Percentiles rank a stretch among this genome's conserved stretches.
phyloP scores from a whole-genome alignment of 2,888 invertebrate genomes.

The Oegoconia quadripuncta region DNA sequence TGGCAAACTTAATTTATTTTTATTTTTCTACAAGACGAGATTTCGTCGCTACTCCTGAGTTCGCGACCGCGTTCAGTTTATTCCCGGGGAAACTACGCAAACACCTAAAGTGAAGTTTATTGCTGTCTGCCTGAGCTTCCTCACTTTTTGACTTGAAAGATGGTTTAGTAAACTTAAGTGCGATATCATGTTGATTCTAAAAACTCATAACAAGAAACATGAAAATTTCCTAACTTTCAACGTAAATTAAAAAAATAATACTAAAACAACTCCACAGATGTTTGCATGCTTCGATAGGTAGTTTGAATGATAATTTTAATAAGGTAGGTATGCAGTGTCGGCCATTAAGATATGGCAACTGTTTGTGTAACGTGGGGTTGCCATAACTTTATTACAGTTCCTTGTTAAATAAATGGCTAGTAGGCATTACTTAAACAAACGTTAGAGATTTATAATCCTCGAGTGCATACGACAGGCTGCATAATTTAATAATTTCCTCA shows the following conservation, averaged over 20 bases:
- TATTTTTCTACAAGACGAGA: conserved; percentile 30
- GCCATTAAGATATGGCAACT: conserved; percentile 28
- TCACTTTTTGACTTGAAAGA: conserved; percentile 46
- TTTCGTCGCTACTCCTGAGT: conserved; percentile 31
- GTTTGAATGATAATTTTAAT: conserved; percentile 19
- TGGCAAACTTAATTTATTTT: conserved; percentile 57
- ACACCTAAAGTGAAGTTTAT: conserved; percentile 51
- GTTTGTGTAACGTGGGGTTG: conserved; percentile 34
- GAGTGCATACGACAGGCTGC: conserved; percentile 77
- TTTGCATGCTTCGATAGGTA: no score
- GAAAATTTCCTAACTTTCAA: no score
- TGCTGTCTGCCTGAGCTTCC: conserved; percentile 50
- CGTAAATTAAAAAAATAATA: no score
- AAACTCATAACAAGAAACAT: background rate
- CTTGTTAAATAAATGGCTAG: conserved; percentile 34
- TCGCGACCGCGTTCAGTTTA: conserved; percentile 39
- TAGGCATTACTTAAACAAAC: conserved; percentile 56
- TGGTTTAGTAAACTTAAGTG: conserved; percentile 47
- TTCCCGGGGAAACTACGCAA: conserved; percentile 50
- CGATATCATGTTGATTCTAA: conserved; percentile 45
- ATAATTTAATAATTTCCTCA: conserved; percentile 75
- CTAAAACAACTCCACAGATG: no score
- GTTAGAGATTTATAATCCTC: conserved; percentile 60
- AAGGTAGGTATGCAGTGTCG: conserved; percentile 9
- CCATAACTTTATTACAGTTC: conserved; percentile 38